Conservation (phyloP, 2,113 vertebrate species). For the Catharus bicknelli region DNA sequence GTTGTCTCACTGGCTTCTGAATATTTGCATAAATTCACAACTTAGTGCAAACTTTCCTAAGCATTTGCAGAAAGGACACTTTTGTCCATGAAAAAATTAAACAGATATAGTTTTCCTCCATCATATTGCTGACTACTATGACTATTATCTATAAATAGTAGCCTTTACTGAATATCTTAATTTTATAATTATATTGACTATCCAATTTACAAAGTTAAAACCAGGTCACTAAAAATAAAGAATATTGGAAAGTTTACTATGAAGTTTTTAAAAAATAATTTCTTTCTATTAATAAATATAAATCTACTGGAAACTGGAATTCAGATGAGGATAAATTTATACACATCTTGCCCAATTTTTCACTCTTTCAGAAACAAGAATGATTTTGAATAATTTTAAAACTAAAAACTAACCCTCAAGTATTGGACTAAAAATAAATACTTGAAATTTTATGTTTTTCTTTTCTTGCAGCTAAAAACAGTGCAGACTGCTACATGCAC, state of each 20-base stretch:
- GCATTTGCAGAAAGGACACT: not conserved
- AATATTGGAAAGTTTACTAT: not conserved
- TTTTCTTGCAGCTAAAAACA: slow-evolving; percentile 15
- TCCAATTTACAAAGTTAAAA: not conserved
- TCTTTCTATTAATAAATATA: not conserved
- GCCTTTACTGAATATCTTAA: not conserved
- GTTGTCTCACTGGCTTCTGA: not conserved
- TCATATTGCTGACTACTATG: not conserved
- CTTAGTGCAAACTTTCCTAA: not conserved
- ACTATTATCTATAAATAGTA: not conserved
- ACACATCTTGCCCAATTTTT: not conserved
- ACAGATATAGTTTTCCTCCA: not conserved
- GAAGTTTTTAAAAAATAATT: not conserved
- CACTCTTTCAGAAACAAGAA: not conserved
- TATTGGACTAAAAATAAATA: slow-evolving; percentile 50
- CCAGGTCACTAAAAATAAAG: not conserved
- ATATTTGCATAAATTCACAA: not conserved
- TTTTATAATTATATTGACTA: not conserved
- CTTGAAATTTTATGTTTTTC: slow-evolving; percentile 5
- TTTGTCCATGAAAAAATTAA: not conserved
- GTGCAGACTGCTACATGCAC: not conserved
- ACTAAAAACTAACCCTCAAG: not conserved
- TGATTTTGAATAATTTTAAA: slow-evolving; percentile 10
- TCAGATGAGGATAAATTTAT: not conserved
- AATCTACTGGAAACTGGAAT: not conserved